phyloP scores from a whole-genome alignment of 2,797 vertebrate species.

The Galagoides demidoff region DNA sequence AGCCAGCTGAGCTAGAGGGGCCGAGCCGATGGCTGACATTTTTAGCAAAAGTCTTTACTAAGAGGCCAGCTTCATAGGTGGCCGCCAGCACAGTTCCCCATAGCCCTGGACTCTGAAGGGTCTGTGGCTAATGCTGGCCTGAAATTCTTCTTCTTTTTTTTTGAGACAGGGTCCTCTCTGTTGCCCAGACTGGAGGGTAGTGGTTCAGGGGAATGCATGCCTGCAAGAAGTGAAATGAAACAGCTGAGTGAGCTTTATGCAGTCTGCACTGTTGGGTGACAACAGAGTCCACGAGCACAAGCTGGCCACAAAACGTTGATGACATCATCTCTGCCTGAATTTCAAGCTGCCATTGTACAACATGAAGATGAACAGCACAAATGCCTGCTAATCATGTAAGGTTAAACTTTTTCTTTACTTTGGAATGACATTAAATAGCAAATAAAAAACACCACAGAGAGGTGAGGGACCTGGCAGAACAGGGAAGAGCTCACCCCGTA shows the following conservation, averaged over 20 bases:
- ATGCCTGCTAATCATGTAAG: background rate
- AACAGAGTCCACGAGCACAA: fast-evolving
- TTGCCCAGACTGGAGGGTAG: too few species aligned
- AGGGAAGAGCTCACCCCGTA: fast-evolving
- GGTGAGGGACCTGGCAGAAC: too few species aligned
- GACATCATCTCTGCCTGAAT: fast-evolving
- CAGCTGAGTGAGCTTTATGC: background rate
- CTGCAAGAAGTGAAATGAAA: background rate
- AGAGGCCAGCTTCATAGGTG: background rate
- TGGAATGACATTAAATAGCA: background rate
- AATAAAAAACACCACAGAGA: background rate
- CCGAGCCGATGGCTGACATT: background rate
- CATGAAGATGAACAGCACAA: background rate
- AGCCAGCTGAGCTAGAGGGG: too few species aligned
- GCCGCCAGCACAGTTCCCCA: fast-evolving
- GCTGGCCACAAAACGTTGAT: fast-evolving
- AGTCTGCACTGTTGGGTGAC: background rate
- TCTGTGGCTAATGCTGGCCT: background rate
- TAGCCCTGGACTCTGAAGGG: background rate
- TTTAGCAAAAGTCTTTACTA: background rate
- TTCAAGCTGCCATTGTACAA: fast-evolving
- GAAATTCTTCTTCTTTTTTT: background rate
- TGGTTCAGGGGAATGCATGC: background rate
- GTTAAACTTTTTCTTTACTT: background rate
- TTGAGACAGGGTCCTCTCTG: too few species aligned